Evolutionary conservation across 2,797 vertebrate genomes (phyloP), one percentile per base, ranked within the genome.

Genomic region (Gephyroberyx darwinii): DNA sequence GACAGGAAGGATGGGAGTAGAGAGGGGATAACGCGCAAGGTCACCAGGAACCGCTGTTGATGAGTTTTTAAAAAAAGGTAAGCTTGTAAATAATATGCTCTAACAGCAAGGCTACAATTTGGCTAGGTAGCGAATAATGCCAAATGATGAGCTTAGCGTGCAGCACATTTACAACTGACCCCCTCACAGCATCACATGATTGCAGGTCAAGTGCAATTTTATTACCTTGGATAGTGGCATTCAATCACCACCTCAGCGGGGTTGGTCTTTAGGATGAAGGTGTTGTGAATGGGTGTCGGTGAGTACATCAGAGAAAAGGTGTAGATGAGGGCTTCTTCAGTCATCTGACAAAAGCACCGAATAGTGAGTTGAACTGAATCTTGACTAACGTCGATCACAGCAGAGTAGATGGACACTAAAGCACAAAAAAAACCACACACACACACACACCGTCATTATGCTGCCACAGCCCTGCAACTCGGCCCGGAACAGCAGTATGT

Each of bases 171-270:
- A 7, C 54, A 56, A 16, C 26, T 26, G 26, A 4, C 26, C 26
- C 26, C 17, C 17, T n/a, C 12, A 13, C 26, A 33, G 14, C 12
- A 55, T 35, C 33, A 17, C 16, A 31, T 12, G 16, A 19, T 13
- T 17, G 8, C 35, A 47, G 41, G 39, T n/a, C 0, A 47, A 13
- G 8, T 20, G 22, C 4, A 13, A 2, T 35, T 5, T 52, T 5
- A 50, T 83, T 81, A 93, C 90, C 92, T 91, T 39, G 6, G 65
- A 62, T 93, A 94, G 69, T 72, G 84, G 69, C 93, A 93, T 63
- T 92, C 72, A 52, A 93, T 75, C 8, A 35, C 6, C 78, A 90
- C 89, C 55, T 84, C 39, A 1, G 74, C 87, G 0, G 72, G 60
- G 68, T 85, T 90, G 2, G 88, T 84, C 74, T 84, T 91, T 0